Base-by-base conservation (phyloP, 2,797 vertebrate species). In the Micrastur ruficollis region DNA sequence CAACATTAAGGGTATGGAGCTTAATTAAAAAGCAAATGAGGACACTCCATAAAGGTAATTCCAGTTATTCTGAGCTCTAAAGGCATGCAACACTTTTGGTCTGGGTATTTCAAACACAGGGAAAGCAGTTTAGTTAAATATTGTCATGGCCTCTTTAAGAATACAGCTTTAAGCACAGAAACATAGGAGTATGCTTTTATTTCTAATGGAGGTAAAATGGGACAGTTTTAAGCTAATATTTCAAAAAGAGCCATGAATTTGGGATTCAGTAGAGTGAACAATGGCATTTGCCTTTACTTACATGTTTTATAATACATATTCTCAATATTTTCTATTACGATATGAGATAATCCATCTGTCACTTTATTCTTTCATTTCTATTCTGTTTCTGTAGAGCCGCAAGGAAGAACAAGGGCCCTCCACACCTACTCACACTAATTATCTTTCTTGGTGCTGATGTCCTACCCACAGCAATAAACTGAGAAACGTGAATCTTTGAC, bases 1-100 rank as follows among this genome's bases (percentile, higher is more conserved):
- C 59, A 89, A 70, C 46, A 71, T 61, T 84, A 93, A 76, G 67
- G 36, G 34, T 92, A 82, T 17, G 12, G 40, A 81, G 73, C 85
- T 97, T 95, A 97, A 96, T 93, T 93, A 87, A 89, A 95, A 97
- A 93, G 59, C 59, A 94, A 93, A 87, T 65, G 46, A 93, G 42
- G 81, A 67, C 27, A 68, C 32, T 81, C 46, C 36, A 11, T 61
- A 75, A 78, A 91, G 61, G 65, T 53, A 91, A 86, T 63, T 68
- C 71, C 63, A 78, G 52, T 61, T 90, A 73, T 61, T 82, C 44
- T 58, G 78, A 70, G 50, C 65, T 82, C 44, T 14, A 73, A 92
- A 90, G 11, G 49, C 38, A 76, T 21, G 49, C 22, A 47, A 61
- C 3, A 2, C 19, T 92, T 89, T 89, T 89, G 26, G 42, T 93